Base-by-base conservation (phyloP, 2,113 vertebrate genomes). In the Nesoenas mayeri region DNA sequence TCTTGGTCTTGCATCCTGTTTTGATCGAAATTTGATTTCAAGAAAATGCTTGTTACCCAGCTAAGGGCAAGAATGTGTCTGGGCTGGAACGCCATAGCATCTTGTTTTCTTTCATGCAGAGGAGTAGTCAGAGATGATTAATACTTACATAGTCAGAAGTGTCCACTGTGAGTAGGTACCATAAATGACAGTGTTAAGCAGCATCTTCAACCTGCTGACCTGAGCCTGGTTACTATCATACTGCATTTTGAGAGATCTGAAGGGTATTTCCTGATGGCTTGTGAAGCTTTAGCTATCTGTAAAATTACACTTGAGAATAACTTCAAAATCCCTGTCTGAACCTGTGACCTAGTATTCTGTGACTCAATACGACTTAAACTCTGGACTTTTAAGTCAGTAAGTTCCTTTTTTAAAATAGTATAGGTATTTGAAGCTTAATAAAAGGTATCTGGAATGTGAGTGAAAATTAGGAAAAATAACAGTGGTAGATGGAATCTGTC, bases 241-340 rank as follows among this genome's bases (percentile, higher is more conserved):
- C 48, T 83, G 57, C 29, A 73, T 91, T 93, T 89, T 85, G 64
- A 85, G 80, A 93, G 26, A 57, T 65, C 47, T 75, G 31, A 79
- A 89, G 31, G 31, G 11, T 80, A 50, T 93, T 93, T 94, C 58
- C 56, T 50, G 71, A 62, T 53, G 60, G 15, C 16, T 70, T 78
- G 29, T 84, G 61, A 77, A 60, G 53, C 40, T 60, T 73, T 67
- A 85, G 17, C 73, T 80, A 1, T 82, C 62, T 82, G 40, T 71
- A 72, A 62, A 93, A 87, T 18, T 70, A 31, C 73, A 54, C 48
- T 60, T 86, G 36, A 81, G 65, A 72, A 79, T 25, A 82, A 36
- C 70, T 95, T 94, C 82, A 93, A 90, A 95, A 79, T 90, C 31
- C 21, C 11, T 60, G 2, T 44, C 29, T 73, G 53, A 90, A 88